These are phyloP conservation scores for Colistium nudipinnis DNA, from an alignment of 2,113 vertebrate species.

Conservation along the genomic window DNA sequence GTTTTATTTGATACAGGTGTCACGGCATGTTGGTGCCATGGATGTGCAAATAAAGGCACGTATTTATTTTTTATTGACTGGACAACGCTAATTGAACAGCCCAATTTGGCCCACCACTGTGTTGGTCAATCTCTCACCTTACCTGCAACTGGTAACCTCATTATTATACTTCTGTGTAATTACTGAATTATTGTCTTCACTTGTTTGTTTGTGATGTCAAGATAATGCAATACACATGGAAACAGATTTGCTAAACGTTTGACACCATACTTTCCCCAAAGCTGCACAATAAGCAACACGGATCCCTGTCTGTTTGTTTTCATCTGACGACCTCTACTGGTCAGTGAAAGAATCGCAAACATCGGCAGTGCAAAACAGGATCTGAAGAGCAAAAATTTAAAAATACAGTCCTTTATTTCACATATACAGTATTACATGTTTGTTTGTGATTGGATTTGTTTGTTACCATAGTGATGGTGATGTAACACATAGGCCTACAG, in stretches of 20 bases:
- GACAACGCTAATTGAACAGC: too few relatives aligned
- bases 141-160: not conserved
- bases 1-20: too few relatives aligned
- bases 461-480: slow-evolving; percentile 29
- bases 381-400: slow-evolving; percentile 21
- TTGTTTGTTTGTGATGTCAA: slow-evolving; percentile 1
- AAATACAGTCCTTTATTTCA: slow-evolving; percentile 71
- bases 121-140: not conserved
- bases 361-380: not conserved
- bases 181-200: not conserved
- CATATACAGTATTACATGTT: slow-evolving; percentile 44
- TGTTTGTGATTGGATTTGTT: slow-evolving; percentile 33
- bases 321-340: slow-evolving; percentile 71
- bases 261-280: not conserved
- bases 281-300: not conserved
- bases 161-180: not conserved
- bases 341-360: slow-evolving; percentile 10
- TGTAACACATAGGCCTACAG: slow-evolving; percentile 34
- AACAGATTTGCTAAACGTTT: not conserved
- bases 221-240: slow-evolving; percentile 4
- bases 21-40: too few relatives aligned
- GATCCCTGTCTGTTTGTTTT: slow-evolving; percentile 23
- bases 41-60: too few relatives aligned
- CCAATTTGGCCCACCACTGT: too few relatives aligned
- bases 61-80: too few relatives aligned